Base-by-base conservation (phyloP, 2,888 invertebrate genomes). In the Matsumyia berberina region DNA sequence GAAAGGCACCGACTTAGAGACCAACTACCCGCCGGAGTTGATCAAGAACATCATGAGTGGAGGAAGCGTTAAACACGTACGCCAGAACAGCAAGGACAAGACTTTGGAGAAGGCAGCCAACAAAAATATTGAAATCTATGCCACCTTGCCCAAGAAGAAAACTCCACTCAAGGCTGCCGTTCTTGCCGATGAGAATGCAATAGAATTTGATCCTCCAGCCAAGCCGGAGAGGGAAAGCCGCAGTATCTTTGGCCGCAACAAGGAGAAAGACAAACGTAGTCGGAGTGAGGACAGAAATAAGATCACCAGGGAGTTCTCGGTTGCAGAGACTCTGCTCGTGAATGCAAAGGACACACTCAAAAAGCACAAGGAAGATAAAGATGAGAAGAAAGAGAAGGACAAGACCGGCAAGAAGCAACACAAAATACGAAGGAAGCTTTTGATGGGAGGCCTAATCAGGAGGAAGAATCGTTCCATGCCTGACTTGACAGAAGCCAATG, bases 401-500 rank as follows among this genome's bases (percentile, higher is more conserved):
- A 96, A 96, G 89, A 93, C 94, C 19, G 95, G 95, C 60, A 97
- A 97, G 89, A 97, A 97, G 87, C 97, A 97, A 89, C 97, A 97
- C 89, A 97, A 97, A 92, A 96, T 97, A 53, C 93, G 97, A 31
- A 93, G 97, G 88, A 97, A 97, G 91, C 91, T 97, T 2, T 90
- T 97, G 6, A 97, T 97, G 97, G 97, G 97, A 11, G 97, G 97
- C 1, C 92, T 97, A 66, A 97, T 97, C 66, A 94, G 96, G 81
- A 93, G 97, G 33, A 97, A 97, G 90, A 97, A 97, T 89, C 93
- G 97, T 87, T 97, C 97, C 70, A 96, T 97, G 96, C 97, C 97
- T 0, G 97, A 97, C 92, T 92, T 97, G 58, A 95, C 97, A 0
- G 97, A 97, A 90, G 95, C 95, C 0, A 95, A 95, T 58, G 94